Evolutionary conservation across 2,113 vertebrate species (phyloP).

Genomic region (Neomonachus schauinslandi): DNA sequence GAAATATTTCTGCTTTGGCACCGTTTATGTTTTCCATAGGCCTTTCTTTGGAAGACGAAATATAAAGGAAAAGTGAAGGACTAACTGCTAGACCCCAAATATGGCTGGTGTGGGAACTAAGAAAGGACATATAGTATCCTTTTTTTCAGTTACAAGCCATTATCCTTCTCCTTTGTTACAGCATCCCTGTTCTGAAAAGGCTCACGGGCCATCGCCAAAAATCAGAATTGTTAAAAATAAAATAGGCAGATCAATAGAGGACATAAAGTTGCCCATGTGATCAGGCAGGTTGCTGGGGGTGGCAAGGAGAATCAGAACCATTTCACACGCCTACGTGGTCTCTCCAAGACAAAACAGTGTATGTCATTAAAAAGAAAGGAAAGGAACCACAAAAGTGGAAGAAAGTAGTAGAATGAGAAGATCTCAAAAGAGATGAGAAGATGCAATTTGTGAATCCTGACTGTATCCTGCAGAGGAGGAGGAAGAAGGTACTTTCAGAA

Average conservation of each 20-base stretch:
- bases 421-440: background rate
- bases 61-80: background rate
- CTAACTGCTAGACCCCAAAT: rapidly evolving
- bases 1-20: background rate
- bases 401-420: background rate
- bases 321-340: rapidly evolving
- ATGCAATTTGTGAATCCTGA: too few species aligned
- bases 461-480: background rate
- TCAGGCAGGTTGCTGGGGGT: background rate
- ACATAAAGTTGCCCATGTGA: too few species aligned
- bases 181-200: background rate
- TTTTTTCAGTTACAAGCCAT: background rate
- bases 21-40: background rate
- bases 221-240: background rate
- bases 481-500: background rate
- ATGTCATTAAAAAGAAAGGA: too few species aligned
- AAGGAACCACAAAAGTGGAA: background rate
- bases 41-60: background rate
- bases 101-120: rapidly evolving
- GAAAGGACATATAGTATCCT: background rate
- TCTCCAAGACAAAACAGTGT: background rate
- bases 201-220: background rate
- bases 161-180: rapidly evolving
- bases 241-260: background rate
- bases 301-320: background rate